A percentile compares a stretch with the other conserved stretches of the same genome.
Conservation (phyloP, 2,113 vertebrate species). For the Bettongia penicillata region DNA sequence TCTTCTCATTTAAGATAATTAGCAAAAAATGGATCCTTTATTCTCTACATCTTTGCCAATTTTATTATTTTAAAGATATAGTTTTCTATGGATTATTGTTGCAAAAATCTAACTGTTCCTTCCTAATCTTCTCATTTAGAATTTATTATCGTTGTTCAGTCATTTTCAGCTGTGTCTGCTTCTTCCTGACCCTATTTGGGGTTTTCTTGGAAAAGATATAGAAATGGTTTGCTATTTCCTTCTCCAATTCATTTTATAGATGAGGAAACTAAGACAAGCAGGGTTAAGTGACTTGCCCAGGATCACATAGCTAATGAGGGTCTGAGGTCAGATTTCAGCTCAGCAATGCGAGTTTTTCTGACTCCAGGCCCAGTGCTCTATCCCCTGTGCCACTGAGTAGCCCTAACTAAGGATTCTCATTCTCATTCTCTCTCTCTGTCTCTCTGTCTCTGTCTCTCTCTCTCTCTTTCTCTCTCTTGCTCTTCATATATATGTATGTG, state of each 20-base stretch:
- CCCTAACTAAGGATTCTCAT: background rate
- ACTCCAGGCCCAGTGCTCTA: background rate
- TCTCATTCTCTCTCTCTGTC: no score
- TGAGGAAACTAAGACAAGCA: background rate
- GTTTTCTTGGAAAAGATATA: background rate
- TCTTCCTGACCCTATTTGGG: background rate
- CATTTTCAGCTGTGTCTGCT: background rate
- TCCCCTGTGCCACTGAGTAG: background rate
- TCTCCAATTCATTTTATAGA: background rate
- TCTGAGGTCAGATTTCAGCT: background rate
- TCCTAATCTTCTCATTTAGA: background rate
- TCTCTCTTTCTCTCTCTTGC: no score
- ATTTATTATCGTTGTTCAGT: background rate
- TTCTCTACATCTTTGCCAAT: background rate
- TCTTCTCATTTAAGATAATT: background rate
- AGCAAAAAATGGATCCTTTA: background rate
- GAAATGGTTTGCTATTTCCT: background rate
- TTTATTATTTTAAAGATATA: background rate
- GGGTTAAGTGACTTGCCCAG: background rate
- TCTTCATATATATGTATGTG: no score
- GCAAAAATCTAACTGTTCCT: background rate
- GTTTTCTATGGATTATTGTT: background rate
- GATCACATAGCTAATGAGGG: background rate
- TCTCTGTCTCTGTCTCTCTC: no score
- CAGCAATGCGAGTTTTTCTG: background rate